Evolutionary conservation across 2,888 invertebrate genomes (phyloP), one percentile per base, ranked within the genome.

Genomic region (Fragum fragum): DNA sequence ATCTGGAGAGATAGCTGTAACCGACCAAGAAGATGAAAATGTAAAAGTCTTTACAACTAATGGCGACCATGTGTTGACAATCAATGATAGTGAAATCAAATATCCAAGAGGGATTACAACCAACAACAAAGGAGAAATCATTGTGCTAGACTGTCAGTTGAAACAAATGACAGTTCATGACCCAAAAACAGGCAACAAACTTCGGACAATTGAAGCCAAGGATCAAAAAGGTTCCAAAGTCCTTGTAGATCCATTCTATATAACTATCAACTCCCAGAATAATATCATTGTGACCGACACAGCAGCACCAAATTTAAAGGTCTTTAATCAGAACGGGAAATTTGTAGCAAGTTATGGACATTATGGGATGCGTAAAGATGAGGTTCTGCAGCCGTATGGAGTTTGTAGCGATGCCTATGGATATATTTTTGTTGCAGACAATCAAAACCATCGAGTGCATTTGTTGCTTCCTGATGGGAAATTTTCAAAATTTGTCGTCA

Each of bases 211-310:
- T 21, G 85, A 85, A 63, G 90, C 86, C 18, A 83, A 82, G 26
- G 87, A 88, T 47, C 76, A 81, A 9, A 82, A 82, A 29, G 87
- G 85, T 3, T 63, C 73, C 7, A 88, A 90, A 42, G 78, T 88
- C 7, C 86, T 93, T 57, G 91, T 89, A 11, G 93, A 93, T 74
- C 93, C 93, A 0, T 92, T 91, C 78, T 93, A 93, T 75, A 88
- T 94, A 11, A 81, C 91, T 11, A 86, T 90, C 0, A 91, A 90
- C 1, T 79, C 83, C n/a, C 87, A 89, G 36, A 91, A 90, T 73
- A 89, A 93, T 74, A 86, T 93, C 21, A 86, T 93, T 9, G 89
- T 94, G 0, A 92, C 93, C 0, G 93, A 94, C 81, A 92, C 91
- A 42, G 92, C 92, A 1, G 88, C 91, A 32, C 92, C 93, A 57